Conservation (phyloP, 2,113 vertebrate species). For the Leucopternis melanops region DNA sequence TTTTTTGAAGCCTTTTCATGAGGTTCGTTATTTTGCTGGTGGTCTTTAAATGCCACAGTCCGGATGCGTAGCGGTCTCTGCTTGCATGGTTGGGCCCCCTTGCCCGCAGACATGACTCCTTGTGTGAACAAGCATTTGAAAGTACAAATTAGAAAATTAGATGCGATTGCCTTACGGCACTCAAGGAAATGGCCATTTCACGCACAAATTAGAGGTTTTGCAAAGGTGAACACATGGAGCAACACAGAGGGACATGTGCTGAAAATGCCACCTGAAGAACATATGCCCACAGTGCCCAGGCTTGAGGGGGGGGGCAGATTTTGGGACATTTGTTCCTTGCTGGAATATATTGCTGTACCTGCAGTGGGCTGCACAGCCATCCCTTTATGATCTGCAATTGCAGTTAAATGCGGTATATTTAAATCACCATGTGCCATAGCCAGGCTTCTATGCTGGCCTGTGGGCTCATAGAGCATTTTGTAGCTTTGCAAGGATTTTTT, state of each 20-base stretch:
- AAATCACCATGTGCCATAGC: background rate
- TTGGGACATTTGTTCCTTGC: background rate
- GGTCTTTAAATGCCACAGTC: background rate
- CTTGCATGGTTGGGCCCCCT: background rate
- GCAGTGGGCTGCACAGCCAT: background rate
- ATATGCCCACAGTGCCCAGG: accelerated
- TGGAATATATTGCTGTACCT: background rate
- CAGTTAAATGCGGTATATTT: background rate
- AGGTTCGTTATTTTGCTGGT: background rate
- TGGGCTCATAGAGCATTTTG: background rate
- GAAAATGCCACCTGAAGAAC: background rate
- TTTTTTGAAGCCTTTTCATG: background rate
- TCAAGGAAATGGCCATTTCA: background rate
- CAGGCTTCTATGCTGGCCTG: background rate
- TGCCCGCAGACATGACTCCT: background rate
- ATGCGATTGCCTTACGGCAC: background rate
- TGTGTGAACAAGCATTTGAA: background rate
- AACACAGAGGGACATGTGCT: background rate
- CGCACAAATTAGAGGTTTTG: background rate
- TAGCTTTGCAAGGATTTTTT: background rate
- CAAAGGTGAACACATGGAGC: background rate
- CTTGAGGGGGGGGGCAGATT: background rate
- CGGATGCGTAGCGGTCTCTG: accelerated
- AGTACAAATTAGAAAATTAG: background rate
- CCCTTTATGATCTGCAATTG: background rate